Percentiles rank a stretch among this genome's conserved stretches.
Conservation (phyloP, 2,113 vertebrate genomes). For the Probosciger aterrimus region DNA sequence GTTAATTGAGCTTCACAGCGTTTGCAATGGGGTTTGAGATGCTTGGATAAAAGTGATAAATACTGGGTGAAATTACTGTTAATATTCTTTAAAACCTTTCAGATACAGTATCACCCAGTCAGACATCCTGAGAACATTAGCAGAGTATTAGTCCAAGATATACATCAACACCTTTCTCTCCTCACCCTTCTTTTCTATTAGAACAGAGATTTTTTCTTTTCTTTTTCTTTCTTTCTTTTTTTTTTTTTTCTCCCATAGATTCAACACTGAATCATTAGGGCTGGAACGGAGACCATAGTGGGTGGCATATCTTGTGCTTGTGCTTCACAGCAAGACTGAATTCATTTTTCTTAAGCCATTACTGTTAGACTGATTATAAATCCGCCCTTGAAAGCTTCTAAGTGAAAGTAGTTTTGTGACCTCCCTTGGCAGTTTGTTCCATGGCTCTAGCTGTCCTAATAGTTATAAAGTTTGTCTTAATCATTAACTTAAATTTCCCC, state of each 20-base stretch:
- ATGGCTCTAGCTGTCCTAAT: constrained; percentile 48
- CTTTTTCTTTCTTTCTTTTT: background rate
- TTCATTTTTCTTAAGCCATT: constrained; percentile 63
- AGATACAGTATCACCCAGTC: background rate
- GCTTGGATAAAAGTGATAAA: background rate
- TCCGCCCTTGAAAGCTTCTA: constrained; percentile 52
- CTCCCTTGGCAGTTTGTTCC: constrained; percentile 55
- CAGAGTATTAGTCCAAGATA: background rate
- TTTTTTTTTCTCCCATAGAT: background rate
- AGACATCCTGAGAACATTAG: background rate
- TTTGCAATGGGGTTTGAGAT: background rate
- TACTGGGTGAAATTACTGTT: background rate
- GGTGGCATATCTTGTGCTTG: background rate
- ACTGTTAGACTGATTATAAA: constrained; percentile 41
- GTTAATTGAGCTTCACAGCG: background rate
- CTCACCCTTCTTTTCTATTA: background rate
- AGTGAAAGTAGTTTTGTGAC: constrained; percentile 46
- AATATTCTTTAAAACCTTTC: background rate
- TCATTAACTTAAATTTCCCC: constrained; percentile 65
- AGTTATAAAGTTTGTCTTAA: constrained; percentile 68
- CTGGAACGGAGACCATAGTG: background rate
- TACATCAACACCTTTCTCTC: background rate
- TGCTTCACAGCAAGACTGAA: constrained; percentile 41
- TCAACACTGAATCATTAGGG: background rate
- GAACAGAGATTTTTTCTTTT: background rate